A percentile compares a stretch with the other conserved stretches of the same genome.
These are phyloP conservation scores for Caenorhabditis plicata DNA, from an alignment of 2,888 invertebrate species.

Conservation along the genomic window DNA sequence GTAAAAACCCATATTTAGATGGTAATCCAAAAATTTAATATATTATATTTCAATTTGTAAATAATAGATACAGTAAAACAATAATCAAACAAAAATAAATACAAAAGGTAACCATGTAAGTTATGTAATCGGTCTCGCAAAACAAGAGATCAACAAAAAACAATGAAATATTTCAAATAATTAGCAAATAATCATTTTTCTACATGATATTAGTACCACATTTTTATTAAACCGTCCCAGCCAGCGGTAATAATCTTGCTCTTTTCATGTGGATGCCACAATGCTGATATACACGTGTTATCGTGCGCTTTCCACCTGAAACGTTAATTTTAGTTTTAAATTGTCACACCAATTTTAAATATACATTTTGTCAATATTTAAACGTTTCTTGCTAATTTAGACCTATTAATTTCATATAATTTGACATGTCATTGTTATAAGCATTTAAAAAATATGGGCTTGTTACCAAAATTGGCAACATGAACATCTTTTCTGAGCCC, in stretches of 20 bases:
- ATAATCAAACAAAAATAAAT: slow-evolving; percentile 1
- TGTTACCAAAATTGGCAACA: too few species aligned
- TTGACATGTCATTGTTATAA: too few species aligned
- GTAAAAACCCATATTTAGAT: too few species aligned
- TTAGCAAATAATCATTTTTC: neutral
- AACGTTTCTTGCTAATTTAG: neutral
- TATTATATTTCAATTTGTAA: too few species aligned
- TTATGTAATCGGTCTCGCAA: neutral
- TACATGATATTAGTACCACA: slow-evolving; percentile 80
- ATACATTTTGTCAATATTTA: neutral
- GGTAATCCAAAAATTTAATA: too few species aligned
- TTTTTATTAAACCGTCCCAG: slow-evolving; percentile 97
- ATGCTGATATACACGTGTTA: slow-evolving; percentile 84
- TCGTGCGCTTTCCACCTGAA: slow-evolving; percentile 95
- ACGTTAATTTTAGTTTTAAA: neutral
- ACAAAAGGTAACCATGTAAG: neutral
- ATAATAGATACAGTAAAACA: neutral
- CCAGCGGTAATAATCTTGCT: slow-evolving; percentile 95
- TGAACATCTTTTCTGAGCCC: too few species aligned
- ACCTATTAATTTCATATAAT: too few species aligned
- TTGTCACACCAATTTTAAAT: neutral
- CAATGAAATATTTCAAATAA: too few species aligned
- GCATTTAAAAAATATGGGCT: too few species aligned
- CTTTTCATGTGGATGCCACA: slow-evolving; percentile 99
- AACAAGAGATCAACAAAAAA: neutral